A percentile compares a stretch with the other conserved stretches of the same genome.
phyloP scores from a whole-genome alignment of 2,888 invertebrate genomes.

The Bembecia ichneumoniformis region DNA sequence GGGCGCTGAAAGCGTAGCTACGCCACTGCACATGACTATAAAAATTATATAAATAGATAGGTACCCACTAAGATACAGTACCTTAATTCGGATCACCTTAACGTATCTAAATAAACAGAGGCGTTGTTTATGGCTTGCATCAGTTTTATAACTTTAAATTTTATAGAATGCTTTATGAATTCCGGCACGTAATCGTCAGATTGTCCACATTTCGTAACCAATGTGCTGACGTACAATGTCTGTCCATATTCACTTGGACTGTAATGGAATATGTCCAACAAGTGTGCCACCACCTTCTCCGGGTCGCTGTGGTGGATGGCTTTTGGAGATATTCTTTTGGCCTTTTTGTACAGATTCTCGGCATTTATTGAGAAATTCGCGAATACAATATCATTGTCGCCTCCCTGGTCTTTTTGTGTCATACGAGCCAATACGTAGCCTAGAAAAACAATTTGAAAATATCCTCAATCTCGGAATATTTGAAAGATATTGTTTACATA shows the following conservation, averaged over 20 bases:
- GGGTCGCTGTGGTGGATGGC: slow-evolving; percentile 42
- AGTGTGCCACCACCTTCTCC: slow-evolving; percentile 34
- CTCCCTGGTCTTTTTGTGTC: slow-evolving; percentile 37
- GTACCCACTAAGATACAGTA: neutral
- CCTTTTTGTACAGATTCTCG: slow-evolving; percentile 44
- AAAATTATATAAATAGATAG: neutral
- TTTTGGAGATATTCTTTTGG: slow-evolving; percentile 46
- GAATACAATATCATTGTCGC: slow-evolving; percentile 36
- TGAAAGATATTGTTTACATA: no score
- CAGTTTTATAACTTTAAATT: slow-evolving; percentile 38
- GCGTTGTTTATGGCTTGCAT: slow-evolving; percentile 46
- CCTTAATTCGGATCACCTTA: slow-evolving; percentile 33
- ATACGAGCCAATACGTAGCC: slow-evolving; percentile 52
- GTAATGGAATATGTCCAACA: slow-evolving; percentile 46
- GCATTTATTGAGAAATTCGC: slow-evolving; percentile 40
- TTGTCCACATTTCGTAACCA: neutral
- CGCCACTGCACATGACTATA: no score
- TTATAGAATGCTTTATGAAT: slow-evolving; percentile 41
- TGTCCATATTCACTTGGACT: slow-evolving; percentile 30
- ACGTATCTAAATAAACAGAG: slow-evolving; percentile 41
- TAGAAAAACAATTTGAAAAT: slow-evolving; percentile 23
- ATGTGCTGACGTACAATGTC: slow-evolving; percentile 9
- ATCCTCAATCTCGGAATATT: no score
- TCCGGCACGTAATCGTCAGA: slow-evolving; percentile 35
- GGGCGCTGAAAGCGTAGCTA: no score